Conservation (phyloP, 1,140 invertebrate genomes). For the Aphelenchoides besseyi region DNA sequence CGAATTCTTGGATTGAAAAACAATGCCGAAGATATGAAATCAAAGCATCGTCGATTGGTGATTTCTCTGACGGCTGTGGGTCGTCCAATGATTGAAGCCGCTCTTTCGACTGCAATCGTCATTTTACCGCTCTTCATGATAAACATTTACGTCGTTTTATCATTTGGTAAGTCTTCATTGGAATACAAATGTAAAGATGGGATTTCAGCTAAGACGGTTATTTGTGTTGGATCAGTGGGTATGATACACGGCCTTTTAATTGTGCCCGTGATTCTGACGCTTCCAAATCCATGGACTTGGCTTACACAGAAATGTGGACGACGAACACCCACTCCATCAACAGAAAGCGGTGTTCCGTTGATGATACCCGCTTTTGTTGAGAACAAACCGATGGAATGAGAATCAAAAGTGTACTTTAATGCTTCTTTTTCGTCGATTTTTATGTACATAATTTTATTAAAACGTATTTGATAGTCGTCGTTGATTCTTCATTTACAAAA, state of each 20-base stretch:
- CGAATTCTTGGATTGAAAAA: background rate
- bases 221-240: slow-evolving; percentile 85
- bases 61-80: slow-evolving; percentile 78
- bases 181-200: background rate
- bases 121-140: slow-evolving; percentile 79
- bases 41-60: background rate
- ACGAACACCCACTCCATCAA: background rate
- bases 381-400: background rate
- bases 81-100: slow-evolving; percentile 85
- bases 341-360: background rate
- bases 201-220: slow-evolving; percentile 80
- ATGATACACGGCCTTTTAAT: slow-evolving; percentile 84
- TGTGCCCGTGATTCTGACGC: slow-evolving; percentile 75
- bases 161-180: slow-evolving; percentile 71
- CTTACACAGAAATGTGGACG: background rate
- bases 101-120: slow-evolving; percentile 82
- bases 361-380: slow-evolving; percentile 1
- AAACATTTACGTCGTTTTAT: slow-evolving; percentile 86
- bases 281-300: background rate
- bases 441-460: slow-evolving; percentile 1
- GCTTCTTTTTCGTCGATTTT: background rate
- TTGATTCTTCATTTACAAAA: too few relatives aligned
- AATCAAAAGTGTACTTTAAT: background rate
- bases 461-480: too few relatives aligned
- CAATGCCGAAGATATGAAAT: background rate